These are phyloP conservation scores for Cordilura impudica DNA, from an alignment of 2,888 invertebrate species.

Conservation along the genomic window DNA sequence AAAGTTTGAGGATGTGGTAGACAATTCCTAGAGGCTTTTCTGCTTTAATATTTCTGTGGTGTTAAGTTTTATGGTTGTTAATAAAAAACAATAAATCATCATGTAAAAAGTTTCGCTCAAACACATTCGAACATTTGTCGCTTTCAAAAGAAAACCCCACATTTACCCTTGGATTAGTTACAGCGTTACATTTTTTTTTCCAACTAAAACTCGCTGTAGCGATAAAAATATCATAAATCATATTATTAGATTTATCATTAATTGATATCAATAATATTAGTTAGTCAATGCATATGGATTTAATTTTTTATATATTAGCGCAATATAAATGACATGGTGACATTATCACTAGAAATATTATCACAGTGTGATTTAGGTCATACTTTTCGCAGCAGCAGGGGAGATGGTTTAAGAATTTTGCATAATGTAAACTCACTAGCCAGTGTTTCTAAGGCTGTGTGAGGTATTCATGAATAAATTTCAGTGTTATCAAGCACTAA, in stretches of 20 bases:
- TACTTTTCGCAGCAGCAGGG: too few species aligned
- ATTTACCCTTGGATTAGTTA: neutral
- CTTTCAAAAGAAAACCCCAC: neutral
- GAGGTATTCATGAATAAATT: too few species aligned
- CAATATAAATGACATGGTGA: conserved; percentile 39
- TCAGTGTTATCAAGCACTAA: too few species aligned
- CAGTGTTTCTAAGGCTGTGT: too few species aligned
- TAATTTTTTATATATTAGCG: neutral
- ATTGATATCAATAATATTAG: conserved; percentile 56
- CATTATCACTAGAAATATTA: conserved; percentile 1
- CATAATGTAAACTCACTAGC: too few species aligned
- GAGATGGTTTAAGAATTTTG: too few species aligned
- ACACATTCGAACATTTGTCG: conserved; percentile 31
- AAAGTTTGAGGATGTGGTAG: conserved; percentile 29
- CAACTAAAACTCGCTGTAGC: conserved; percentile 10
- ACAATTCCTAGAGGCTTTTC: conserved; percentile 41
- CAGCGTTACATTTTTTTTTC: neutral
- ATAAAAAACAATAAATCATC: conserved; percentile 61
- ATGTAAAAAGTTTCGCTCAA: conserved; percentile 35
- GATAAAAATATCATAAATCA: conserved; percentile 61
- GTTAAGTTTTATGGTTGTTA: conserved; percentile 51
- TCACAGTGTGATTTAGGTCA: too few species aligned
- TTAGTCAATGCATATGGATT: conserved; percentile 47
- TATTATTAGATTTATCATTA: conserved; percentile 56
- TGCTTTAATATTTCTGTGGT: conserved; percentile 16